Percentiles rank a stretch among this genome's conserved stretches.
These are phyloP conservation scores for Chouioia cunea DNA, from an alignment of 2,888 invertebrate genomes.

Conservation along the genomic window DNA sequence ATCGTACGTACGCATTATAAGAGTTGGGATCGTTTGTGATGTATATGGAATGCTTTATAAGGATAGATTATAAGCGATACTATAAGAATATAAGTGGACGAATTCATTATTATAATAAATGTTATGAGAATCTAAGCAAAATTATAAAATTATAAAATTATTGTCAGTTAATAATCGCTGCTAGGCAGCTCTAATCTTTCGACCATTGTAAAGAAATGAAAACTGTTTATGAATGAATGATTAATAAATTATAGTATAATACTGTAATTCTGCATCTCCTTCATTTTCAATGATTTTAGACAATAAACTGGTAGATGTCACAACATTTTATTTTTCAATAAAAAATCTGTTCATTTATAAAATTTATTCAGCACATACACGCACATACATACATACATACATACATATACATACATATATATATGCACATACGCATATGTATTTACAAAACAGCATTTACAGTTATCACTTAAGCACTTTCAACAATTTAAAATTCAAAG, in stretches of 20 bases:
- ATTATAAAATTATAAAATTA: slow-evolving; percentile 55
- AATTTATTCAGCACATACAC: slow-evolving; percentile 2
- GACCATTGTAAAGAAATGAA: slow-evolving; percentile 55
- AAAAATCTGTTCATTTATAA: background rate
- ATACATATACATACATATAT: no score
- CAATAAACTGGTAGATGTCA: background rate
- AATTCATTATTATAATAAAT: slow-evolving; percentile 59
- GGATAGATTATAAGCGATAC: slow-evolving; percentile 7
- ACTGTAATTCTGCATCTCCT: background rate
- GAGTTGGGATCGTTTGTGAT: slow-evolving; percentile 18
- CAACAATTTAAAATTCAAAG: no score
- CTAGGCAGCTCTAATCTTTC: slow-evolving; percentile 51
- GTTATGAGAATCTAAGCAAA: slow-evolving; percentile 60
- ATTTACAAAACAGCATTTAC: no score
- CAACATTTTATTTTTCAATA: slow-evolving; percentile 8
- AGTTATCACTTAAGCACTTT: no score
- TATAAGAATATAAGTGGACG: slow-evolving; percentile 50
- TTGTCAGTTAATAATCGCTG: slow-evolving; percentile 58
- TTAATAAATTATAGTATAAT: slow-evolving; percentile 31
- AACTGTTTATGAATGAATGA: slow-evolving; percentile 56
- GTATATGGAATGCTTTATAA: slow-evolving; percentile 11
- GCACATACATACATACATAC: background rate
- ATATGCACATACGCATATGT: no score
- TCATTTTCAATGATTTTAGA: background rate
- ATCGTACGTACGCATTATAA: background rate